Conservation (phyloP, 2,888 invertebrate species). For the Automeris io region DNA sequence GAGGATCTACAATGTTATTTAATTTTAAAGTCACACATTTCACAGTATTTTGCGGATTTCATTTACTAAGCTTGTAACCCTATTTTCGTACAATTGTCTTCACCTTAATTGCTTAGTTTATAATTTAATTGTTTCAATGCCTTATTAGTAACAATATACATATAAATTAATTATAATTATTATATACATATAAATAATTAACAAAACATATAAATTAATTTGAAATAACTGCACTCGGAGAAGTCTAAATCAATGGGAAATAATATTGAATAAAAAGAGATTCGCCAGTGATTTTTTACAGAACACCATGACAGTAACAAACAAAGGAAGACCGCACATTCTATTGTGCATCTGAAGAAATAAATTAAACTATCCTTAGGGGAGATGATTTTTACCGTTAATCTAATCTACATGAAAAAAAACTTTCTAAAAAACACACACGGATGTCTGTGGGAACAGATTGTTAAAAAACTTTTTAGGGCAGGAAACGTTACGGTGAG, state of each 20-base stretch:
- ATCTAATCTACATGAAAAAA: slow-evolving; percentile 62
- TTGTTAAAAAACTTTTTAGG: slow-evolving; percentile 50
- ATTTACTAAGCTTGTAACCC: too few species aligned
- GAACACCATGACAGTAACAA: slow-evolving; percentile 24
- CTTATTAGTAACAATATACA: too few species aligned
- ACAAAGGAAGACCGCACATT: slow-evolving; percentile 64
- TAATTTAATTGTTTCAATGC: too few species aligned
- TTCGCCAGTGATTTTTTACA: slow-evolving; percentile 7
- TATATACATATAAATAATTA: neutral
- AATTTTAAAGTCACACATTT: too few species aligned
- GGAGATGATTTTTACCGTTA: slow-evolving; percentile 71
- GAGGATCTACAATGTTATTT: too few species aligned
- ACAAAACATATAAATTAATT: neutral
- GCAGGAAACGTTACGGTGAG: slow-evolving; percentile 63
- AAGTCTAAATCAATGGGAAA: slow-evolving; percentile 2
- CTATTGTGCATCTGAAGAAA: slow-evolving; percentile 60
- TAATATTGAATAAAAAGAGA: slow-evolving; percentile 11
- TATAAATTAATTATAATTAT: too few species aligned
- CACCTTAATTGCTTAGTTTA: too few species aligned
- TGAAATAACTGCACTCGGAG: neutral
- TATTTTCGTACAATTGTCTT: too few species aligned
- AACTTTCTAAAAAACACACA: slow-evolving; percentile 41
- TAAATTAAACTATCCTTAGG: slow-evolving; percentile 74
- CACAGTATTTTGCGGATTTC: too few species aligned
- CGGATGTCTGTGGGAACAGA: slow-evolving; percentile 66